phyloP scores from a whole-genome alignment of 2,797 vertebrate species.

The Danio aesculapii region DNA sequence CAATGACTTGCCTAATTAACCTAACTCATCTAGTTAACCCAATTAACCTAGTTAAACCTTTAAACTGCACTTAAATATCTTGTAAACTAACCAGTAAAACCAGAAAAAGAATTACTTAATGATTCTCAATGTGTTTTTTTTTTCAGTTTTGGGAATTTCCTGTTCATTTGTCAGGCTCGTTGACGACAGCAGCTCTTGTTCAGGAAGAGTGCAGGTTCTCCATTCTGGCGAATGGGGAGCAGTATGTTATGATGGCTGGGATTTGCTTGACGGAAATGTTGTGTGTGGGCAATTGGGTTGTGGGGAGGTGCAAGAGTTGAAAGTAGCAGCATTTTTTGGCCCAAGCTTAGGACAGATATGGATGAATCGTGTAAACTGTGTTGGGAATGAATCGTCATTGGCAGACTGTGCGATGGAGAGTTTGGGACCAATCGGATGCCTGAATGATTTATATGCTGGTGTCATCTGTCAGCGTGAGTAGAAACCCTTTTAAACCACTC shows the following conservation, averaged over 20 bases:
- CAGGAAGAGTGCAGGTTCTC: neutral
- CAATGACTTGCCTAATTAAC: too few relatives aligned
- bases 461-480: conserved; percentile 11
- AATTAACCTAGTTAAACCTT: too few relatives aligned
- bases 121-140: neutral
- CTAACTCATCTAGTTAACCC: too few relatives aligned
- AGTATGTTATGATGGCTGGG: conserved; percentile 6
- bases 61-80: too few relatives aligned
- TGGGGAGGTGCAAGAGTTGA: neutral
- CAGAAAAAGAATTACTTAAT: too few relatives aligned
- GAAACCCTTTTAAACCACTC: neutral
- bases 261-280: neutral
- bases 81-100: too few relatives aligned
- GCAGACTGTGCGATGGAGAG: neutral
- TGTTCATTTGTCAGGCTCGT: neutral
- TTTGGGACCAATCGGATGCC: neutral
- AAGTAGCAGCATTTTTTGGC: neutral
- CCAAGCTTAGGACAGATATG: neutral
- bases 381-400: neutral
- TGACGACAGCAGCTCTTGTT: neutral
- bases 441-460: neutral
- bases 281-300: conserved; percentile 8
- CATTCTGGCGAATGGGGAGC: neutral
- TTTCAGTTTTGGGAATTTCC: neutral
- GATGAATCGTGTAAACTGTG: neutral